Evolutionary conservation across 2,113 vertebrate genomes (phyloP), one percentile per base, ranked within the genome.

Genomic region (Ammodytes marinus): DNA sequence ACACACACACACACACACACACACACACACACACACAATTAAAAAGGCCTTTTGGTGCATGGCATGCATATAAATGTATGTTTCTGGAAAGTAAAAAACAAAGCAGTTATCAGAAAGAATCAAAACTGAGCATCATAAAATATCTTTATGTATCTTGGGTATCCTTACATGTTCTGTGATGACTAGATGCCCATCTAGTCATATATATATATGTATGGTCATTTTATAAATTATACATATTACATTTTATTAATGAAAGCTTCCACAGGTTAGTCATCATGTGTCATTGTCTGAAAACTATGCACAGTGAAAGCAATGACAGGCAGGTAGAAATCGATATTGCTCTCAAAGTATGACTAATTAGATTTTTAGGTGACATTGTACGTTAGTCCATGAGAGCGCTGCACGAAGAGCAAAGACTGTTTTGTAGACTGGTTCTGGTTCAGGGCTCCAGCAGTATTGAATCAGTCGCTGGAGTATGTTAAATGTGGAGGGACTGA

Each of bases 381-480:
- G 58, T 59, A 6, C 46, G n/a, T 70, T 53, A 77, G 71, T 86
- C 50, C 35, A 74, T 37, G 59, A 74, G 19, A 69, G 11, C 15
- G 13, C 76, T 71, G 66, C 65, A 37, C 9, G 40, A 74, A 49
- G 55, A 45, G 73, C 53, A 60, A 17, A 67, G 35, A 8, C 35
- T 49, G 58, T 46, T 54, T 86, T 54, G 73, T 68, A 13, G 27
- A 47, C 68, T 37, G 37, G 73, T 50, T 77, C 72, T 74, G 58
- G n/a, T 66, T 80, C 58, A 13, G 13, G 35, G 69, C 53, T 80
- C 66, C 17, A 39, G 55, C 13, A 61, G 68, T 65, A 74, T 76
- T 69, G 69, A 72, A 52, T 39, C 71, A 59, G 46, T 27, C 72
- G 61, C 43, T 78, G 79, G 59, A 81, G 75, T n/a, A 5, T 73